phyloP scores from a whole-genome alignment of 2,888 invertebrate species.

The Lordiphosa fenestrarum region DNA sequence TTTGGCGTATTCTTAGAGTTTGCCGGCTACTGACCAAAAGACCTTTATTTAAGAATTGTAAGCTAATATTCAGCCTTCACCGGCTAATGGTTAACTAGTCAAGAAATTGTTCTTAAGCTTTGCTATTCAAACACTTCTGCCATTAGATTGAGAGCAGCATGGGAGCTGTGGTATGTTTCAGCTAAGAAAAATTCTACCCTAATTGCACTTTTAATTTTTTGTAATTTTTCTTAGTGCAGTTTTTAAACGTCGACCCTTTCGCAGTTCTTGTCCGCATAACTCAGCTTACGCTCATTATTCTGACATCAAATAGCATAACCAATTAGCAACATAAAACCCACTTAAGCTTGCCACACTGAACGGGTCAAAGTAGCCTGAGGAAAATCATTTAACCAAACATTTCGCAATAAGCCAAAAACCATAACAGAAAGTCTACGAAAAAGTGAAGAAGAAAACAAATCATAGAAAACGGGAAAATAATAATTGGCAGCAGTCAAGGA shows the following conservation, averaged over 20 bases:
- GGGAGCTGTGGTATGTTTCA: no score
- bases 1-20: no score
- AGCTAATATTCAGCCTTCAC: no score
- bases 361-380: slow-evolving; percentile 11
- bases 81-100: no score
- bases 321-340: slow-evolving; percentile 25
- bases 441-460: slow-evolving; percentile 5
- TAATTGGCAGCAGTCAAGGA: slow-evolving; percentile 48
- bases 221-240: no score
- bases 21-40: no score
- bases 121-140: no score
- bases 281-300: neutral
- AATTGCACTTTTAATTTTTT: no score
- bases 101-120: no score
- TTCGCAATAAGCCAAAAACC: slow-evolving; percentile 20
- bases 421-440: slow-evolving; percentile 37
- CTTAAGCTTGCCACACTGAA: slow-evolving; percentile 10
- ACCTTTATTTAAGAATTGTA: no score
- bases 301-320: slow-evolving; percentile 23
- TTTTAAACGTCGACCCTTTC: neutral
- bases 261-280: neutral
- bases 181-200: no score
- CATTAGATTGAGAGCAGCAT: no score
- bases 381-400: slow-evolving; percentile 7
- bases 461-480: slow-evolving; percentile 26